These are phyloP conservation scores for Gymnoscelis rufifasciata DNA, from an alignment of 2,888 invertebrate species.

Conservation along the genomic window DNA sequence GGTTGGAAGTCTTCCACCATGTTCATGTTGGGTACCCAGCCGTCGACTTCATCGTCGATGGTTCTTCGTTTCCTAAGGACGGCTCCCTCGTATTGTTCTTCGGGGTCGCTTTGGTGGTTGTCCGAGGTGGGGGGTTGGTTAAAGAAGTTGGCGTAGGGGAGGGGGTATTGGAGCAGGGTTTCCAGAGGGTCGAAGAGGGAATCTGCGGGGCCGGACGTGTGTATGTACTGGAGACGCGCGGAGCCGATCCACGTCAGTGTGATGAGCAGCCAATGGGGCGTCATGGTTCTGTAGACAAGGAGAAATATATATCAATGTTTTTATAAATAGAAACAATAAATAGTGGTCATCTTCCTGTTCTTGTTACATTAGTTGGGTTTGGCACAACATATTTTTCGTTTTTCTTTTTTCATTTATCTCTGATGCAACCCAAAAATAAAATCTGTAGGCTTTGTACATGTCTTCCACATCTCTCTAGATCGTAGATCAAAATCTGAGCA, in stretches of 20 bases:
- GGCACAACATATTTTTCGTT: too few species aligned
- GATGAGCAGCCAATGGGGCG: slow-evolving; percentile 60
- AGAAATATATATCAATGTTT: too few species aligned
- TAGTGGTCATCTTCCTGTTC: too few species aligned
- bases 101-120: slow-evolving; percentile 31
- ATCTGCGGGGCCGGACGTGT: slow-evolving; percentile 44
- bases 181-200: slow-evolving; percentile 42
- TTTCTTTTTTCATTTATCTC: too few species aligned
- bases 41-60: slow-evolving; percentile 34
- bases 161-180: slow-evolving; percentile 39
- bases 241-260: slow-evolving; percentile 58
- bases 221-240: slow-evolving; percentile 63
- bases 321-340: too few species aligned
- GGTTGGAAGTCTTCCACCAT: slow-evolving; percentile 33
- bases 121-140: slow-evolving; percentile 35
- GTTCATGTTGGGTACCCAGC: slow-evolving; percentile 50
- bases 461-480: too few species aligned
- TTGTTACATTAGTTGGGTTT: too few species aligned
- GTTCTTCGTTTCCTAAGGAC: slow-evolving; percentile 37
- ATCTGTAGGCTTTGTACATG: too few species aligned
- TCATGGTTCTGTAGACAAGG: slow-evolving; percentile 62
- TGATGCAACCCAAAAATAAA: too few species aligned
- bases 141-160: slow-evolving; percentile 48
- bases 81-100: slow-evolving; percentile 22
- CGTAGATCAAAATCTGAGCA: too few species aligned